Base-by-base conservation (phyloP, 2,888 invertebrate species). In the Vesta saturnalis region DNA sequence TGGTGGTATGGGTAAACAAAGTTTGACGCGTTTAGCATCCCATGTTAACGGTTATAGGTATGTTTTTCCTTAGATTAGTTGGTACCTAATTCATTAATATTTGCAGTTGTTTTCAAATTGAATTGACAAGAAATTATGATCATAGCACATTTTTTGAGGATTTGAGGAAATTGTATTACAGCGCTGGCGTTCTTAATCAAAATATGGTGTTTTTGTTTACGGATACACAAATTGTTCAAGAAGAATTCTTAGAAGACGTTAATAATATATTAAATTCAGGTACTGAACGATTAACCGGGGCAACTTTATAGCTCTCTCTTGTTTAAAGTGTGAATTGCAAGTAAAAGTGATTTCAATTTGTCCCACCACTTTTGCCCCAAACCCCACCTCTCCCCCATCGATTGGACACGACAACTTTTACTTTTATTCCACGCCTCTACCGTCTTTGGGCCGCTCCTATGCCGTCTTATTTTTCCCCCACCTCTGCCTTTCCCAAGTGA, bases 241-340 rank as follows among this genome's bases (percentile, higher is more conserved):
- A 96, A 80, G 95, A 94, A 80, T 96, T 96, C 81, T 85, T 96
- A 0, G 96, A 96, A 81, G 96, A 96, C 77, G 93, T 96, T 57
- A 96, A 96, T 80, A 96, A 96, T 78, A 93, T 96, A 80, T 86
- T 96, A 0, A 96, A 96, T 83, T 95, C 96, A 8, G 96, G 94
- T 87, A 78, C 58, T 60, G 18, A n/a, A n/a, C n/a, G n/a, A n/a
- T n/a, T n/a, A n/a, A n/a, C n/a, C n/a, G n/a, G n/a, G n/a, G n/a
- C n/a, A n/a, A n/a, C n/a, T n/a, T n/a, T n/a, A n/a, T n/a, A n/a
- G n/a, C n/a, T n/a, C n/a, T n/a, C n/a, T n/a, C n/a, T n/a, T n/a
- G n/a, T n/a, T n/a, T n/a, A n/a, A n/a, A n/a, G n/a, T n/a, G n/a
- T n/a, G n/a, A n/a, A n/a, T n/a, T n/a, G n/a, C n/a, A n/a, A n/a